Conservation (phyloP, 1,140 invertebrate genomes). For the Pogonomyrmex californicus region DNA sequence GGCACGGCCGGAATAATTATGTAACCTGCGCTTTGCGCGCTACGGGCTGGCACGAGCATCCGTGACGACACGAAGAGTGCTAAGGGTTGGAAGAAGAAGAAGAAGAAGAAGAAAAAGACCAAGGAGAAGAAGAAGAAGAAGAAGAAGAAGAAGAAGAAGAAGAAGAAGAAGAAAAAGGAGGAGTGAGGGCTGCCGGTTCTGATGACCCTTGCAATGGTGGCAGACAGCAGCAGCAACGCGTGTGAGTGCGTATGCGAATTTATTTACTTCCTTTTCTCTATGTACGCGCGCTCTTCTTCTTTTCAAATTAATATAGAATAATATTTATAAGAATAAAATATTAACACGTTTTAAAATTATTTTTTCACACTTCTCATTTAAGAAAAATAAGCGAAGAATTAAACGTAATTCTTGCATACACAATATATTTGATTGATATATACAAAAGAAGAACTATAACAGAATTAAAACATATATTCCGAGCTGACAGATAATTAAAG, state of each 20-base stretch:
- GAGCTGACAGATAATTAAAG: neutral
- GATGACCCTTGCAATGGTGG: constrained; percentile 72
- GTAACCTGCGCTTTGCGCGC: constrained; percentile 78
- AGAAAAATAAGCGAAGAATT: neutral
- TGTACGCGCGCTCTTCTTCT: constrained; percentile 19
- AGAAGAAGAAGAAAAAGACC: constrained; percentile 10
- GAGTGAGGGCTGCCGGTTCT: constrained; percentile 43
- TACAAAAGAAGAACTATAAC: neutral
- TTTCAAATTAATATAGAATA: constrained; percentile 1
- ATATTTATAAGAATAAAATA: neutral
- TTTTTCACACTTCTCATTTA: neutral
- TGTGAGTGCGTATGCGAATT: constrained; percentile 56
- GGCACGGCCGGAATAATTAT: constrained; percentile 86
- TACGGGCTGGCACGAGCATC: constrained; percentile 61
- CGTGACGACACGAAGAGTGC: constrained; percentile 63
- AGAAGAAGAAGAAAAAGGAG: neutral
- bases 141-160: neutral
- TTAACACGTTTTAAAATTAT: neutral
- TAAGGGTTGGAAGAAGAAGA: constrained; percentile 40
- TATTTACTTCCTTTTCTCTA: constrained; percentile 28
- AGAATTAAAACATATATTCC: neutral
- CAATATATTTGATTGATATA: neutral
- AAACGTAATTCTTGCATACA: neutral
- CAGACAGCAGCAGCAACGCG: constrained; percentile 60
- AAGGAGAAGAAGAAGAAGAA: neutral